Percentiles rank a stretch among this genome's conserved stretches.
These are phyloP conservation scores for Hypsibius dujardini DNA, from an alignment of 1,140 invertebrate genomes.

Conservation along the genomic window DNA sequence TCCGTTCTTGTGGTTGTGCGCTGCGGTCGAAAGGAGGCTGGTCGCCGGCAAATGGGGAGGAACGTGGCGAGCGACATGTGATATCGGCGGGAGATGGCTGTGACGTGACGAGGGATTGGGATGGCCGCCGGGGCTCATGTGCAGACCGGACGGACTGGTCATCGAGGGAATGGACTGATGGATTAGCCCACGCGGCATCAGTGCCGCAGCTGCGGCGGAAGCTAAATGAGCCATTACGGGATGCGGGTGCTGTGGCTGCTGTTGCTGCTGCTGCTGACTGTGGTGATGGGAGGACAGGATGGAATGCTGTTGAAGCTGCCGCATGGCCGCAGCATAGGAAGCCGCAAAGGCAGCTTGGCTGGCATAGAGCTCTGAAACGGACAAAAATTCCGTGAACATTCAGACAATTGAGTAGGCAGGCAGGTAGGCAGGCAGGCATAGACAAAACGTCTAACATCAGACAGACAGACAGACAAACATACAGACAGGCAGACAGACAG, in stretches of 20 bases:
- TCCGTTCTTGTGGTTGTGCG: too few relatives aligned
- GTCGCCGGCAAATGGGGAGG: too few relatives aligned
- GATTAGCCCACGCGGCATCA: background rate
- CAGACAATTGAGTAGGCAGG: too few relatives aligned
- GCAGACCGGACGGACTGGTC: background rate
- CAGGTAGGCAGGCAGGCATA: too few relatives aligned
- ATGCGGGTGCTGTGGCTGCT: background rate
- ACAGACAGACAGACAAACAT: too few relatives aligned
- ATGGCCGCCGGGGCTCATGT: background rate
- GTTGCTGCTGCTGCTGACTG: too few relatives aligned
- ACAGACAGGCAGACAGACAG: too few relatives aligned
- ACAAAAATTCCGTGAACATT: too few relatives aligned
- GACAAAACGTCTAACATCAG: too few relatives aligned
- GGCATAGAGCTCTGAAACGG: background rate
- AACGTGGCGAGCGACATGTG: conserved; percentile 18
- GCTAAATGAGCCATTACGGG: background rate
- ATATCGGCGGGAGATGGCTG: conserved; percentile 3
- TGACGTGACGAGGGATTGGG: background rate
- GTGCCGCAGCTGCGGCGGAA: background rate
- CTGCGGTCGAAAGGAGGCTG: too few relatives aligned
- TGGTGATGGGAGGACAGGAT: conserved; percentile 3
- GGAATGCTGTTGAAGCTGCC: conserved; percentile 7
- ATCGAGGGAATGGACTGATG: conserved; percentile 10
- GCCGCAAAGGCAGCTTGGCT: background rate
- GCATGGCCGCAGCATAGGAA: background rate